Evolutionary conservation across 1,140 invertebrate genomes (phyloP), one percentile per base, ranked within the genome.

Genomic region (Limonius californicus): DNA sequence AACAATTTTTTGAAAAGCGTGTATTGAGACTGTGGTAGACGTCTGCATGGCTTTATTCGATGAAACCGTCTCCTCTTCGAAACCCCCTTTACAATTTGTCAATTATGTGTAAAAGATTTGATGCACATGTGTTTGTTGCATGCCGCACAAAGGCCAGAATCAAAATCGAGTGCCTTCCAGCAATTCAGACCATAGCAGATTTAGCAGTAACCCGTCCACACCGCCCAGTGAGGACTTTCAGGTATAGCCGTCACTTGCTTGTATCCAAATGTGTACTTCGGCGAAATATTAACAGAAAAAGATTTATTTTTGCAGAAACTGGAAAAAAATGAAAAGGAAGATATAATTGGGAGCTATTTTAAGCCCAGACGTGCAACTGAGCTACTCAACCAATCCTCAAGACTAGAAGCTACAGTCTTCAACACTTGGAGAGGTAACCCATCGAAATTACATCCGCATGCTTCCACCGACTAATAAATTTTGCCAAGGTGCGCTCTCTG

Each of bases 281-380:
- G 16, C 14, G 11, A 32, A 32, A 32, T 32, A 32, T 32, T 32
- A 32, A 11, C 11, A 6, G 27, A 4, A 32, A 32, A 4, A 32
- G 11, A 32, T 6, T 6, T 32, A 6, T 32, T 18, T 11, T 39
- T 39, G n/a, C n/a, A 88, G 84, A 83, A 83, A 71, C 75, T 87
- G 30, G 82, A 84, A 61, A 76, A 78, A 61, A 80, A 78, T 43
- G 82, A 83, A 32, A 76, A 80, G 32, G 83, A 89, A 64, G 84
- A 89, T 65, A 81, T 88, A 32, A 84, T 86, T n/a, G 82, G 82
- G 1, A 87, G 81, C 66, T 90, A 90, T 73, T 89, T 90, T 70
- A 86, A 86, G 72, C 85, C 86, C 1, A 85, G 82, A 74, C 68
- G 87, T 68, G 83, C 85, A 12, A 80, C 80, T 9, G 82, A 87